A percentile compares a stretch with the other conserved stretches of the same genome.
phyloP scores from a whole-genome alignment of 2,113 vertebrate genomes.

The Patagioenas fasciata region DNA sequence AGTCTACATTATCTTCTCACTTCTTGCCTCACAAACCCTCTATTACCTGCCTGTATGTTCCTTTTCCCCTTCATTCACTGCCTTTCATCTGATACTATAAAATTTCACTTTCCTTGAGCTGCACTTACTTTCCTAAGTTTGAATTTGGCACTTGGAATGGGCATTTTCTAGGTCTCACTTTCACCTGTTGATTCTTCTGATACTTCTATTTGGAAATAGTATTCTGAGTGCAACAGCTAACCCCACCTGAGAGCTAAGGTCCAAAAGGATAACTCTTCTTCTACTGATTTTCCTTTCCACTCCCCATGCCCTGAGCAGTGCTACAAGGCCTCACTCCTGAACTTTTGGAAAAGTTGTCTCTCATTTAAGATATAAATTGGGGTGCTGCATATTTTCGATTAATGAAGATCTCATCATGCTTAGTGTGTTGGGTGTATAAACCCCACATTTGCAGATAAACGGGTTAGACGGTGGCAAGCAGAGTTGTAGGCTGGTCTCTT shows the following conservation, averaged over 20 bases:
- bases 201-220: background rate
- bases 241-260: background rate
- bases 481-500: rapidly evolving
- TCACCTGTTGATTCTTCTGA: background rate
- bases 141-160: slow-evolving; percentile 4
- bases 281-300: background rate
- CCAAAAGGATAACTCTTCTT: background rate
- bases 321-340: background rate
- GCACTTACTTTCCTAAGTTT: slow-evolving; percentile 1
- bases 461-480: background rate
- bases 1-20: background rate
- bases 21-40: background rate
- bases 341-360: background rate
- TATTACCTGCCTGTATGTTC: background rate
- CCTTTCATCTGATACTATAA: slow-evolving; percentile 25
- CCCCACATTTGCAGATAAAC: background rate
- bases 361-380: background rate
- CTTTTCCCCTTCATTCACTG: background rate
- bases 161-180: background rate
- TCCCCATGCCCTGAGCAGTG: background rate
- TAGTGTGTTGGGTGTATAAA: background rate
- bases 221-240: background rate
- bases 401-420: background rate
- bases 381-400: background rate
- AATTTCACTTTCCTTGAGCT: slow-evolving; percentile 24